Evolutionary conservation across 2,888 invertebrate genomes (phyloP), one percentile per base, ranked within the genome.

Genomic region (Latheticus oryzae): DNA sequence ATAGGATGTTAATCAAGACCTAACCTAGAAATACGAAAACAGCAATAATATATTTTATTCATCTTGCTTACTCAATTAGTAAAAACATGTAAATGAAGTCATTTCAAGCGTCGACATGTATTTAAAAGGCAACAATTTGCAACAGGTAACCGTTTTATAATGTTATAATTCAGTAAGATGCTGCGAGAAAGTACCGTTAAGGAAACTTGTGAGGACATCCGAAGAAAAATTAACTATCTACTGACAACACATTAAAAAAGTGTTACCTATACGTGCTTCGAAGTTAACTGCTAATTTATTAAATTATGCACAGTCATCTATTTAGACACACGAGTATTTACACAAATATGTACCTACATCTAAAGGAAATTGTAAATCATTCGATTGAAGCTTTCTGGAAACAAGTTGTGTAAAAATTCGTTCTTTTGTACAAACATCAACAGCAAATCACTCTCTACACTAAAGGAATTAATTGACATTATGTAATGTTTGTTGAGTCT

Each of bases 231-330:
- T 32, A 30, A 45, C 19, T 45, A 45, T 30, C 45, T 42, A 28
- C 42, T 24, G n/a, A 16, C 26, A 26, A 17, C 42, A 28, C 28
- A 42, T 42, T 42, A 42, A 28, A 42, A 42, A 40, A 42, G 42
- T 42, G 11, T 42, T 42, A 42, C 42, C 23, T 42, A 45, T 26
- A 45, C 45, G 5, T 45, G 26, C 26, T 28, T 45, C 21, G 19
- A 19, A 28, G 15, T 35, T 47, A 47, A 47, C 47, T 35, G 47
- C 35, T 47, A 47, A 47, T 47, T 47, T 47, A 47, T 47, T 47
- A 47, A 12, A 17, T 47, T 47, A 35, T 47, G 47, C 47, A 47
- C 7, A 11, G 35, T n/a, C 13, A 12, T 17, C 47, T 19, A 47
- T 47, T 47, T 47, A 33, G 32, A 45, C 30, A 32, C 17, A 47